A percentile compares a stretch with the other conserved stretches of the same genome.
phyloP scores from a whole-genome alignment of 2,113 vertebrate species.

The Mionectes macconnelli region DNA sequence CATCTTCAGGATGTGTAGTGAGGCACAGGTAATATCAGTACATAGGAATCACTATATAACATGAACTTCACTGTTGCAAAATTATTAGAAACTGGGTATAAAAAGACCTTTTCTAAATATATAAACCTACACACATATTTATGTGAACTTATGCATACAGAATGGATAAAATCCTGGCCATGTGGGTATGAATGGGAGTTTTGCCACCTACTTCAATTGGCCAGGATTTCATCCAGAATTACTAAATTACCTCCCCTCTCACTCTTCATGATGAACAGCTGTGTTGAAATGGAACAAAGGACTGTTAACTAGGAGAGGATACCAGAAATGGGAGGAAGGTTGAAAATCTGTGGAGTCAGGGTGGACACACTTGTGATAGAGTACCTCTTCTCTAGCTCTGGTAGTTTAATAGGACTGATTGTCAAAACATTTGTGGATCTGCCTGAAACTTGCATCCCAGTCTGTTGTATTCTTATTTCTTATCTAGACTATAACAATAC shows the following conservation, averaged over 20 bases:
- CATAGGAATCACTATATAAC: not conserved
- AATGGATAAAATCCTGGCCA: slow-evolving; percentile 13
- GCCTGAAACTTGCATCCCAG: not conserved
- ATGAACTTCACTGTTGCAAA: not conserved
- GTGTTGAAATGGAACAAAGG: slow-evolving; percentile 57
- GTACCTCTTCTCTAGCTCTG: not conserved
- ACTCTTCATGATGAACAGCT: slow-evolving; percentile 49
- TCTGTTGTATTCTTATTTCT: not conserved
- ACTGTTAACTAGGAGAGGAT: slow-evolving; percentile 24
- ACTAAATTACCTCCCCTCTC: slow-evolving; percentile 61
- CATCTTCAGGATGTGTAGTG: not conserved
- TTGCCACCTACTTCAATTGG: slow-evolving; percentile 24
- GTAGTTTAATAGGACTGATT: not conserved
- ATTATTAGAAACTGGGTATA: not conserved
- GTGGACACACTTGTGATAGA: not conserved
- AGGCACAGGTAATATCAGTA: not conserved
- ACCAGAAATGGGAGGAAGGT: slow-evolving; percentile 1
- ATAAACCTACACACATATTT: not conserved
- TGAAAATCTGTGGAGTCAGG: not conserved
- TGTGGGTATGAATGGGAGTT: not conserved
- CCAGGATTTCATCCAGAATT: slow-evolving; percentile 58
- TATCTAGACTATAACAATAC: not conserved
- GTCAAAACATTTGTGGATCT: not conserved
- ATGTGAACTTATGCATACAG: not conserved
- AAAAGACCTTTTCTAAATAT: not conserved